Conservation (phyloP, 2,888 invertebrate species). For the Drosophila buzzatii region DNA sequence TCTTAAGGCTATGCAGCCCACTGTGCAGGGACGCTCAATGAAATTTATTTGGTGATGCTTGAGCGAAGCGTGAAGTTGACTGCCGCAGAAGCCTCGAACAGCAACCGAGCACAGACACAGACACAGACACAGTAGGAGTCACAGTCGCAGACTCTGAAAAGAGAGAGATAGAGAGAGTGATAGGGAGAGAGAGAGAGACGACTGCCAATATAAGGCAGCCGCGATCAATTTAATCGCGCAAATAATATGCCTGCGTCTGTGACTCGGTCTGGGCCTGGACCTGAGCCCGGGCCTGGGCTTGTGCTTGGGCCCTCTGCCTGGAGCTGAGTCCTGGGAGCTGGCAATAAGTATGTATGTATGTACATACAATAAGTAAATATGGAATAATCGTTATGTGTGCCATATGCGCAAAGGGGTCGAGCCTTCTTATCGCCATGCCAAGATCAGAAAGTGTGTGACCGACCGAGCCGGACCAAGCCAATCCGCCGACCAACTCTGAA, state of each 20-base stretch:
- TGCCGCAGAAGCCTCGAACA: constrained; percentile 71
- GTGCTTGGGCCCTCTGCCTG: constrained; percentile 1
- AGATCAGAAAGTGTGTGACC: constrained; percentile 80
- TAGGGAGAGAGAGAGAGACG: constrained; percentile 13
- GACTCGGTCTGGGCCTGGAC: constrained; percentile 11
- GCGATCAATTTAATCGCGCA: constrained; percentile 84
- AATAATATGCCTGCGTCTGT: constrained; percentile 77
- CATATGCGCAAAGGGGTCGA: constrained; percentile 63
- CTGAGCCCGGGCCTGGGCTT: not conserved
- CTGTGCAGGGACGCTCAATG: constrained; percentile 78
- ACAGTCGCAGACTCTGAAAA: constrained; percentile 33
- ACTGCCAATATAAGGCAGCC: constrained; percentile 49
- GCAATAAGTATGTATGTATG: constrained; percentile 62
- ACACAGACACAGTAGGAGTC: constrained; percentile 54
- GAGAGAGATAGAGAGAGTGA: not conserved
- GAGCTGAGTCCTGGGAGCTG: constrained; percentile 50
- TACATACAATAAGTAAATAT: constrained; percentile 83
- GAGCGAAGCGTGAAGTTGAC: constrained; percentile 83
- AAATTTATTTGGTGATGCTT: constrained; percentile 84
- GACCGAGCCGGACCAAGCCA: not conserved
- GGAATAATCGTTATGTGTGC: constrained; percentile 78
- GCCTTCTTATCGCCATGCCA: constrained; percentile 61
- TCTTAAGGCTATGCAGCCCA: constrained; percentile 23
- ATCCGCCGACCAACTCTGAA: constrained; percentile 29
- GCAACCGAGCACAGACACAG: constrained; percentile 28